Evolutionary conservation across 2,888 invertebrate species (phyloP).

Genomic region (Dolichopus griseipennis): DNA sequence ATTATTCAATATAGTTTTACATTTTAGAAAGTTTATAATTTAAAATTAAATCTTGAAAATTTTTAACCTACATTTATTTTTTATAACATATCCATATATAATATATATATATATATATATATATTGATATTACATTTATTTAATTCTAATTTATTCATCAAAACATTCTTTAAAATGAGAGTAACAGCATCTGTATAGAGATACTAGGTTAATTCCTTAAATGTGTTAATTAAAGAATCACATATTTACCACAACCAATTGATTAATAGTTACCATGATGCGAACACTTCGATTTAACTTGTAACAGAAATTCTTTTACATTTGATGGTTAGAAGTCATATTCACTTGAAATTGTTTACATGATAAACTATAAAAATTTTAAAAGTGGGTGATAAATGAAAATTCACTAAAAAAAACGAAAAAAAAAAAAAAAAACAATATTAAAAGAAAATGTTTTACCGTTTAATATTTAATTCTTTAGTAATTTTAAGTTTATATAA

Average conservation of each 20-base stretch:
- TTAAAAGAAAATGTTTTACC: background rate
- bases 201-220: background rate
- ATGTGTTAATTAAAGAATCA: background rate
- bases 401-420: background rate
- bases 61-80: background rate
- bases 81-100: background rate
- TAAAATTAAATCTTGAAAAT: too few species aligned
- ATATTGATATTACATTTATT: background rate
- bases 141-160: background rate
- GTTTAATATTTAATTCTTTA: background rate
- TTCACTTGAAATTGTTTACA: background rate
- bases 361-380: background rate
- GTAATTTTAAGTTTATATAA: background rate
- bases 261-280: too few species aligned
- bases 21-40: too few species aligned
- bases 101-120: too few species aligned
- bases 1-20: too few species aligned
- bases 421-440: background rate
- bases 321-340: background rate
- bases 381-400: background rate
- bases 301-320: background rate
- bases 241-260: background rate
- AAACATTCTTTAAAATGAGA: background rate
- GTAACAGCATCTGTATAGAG: background rate
- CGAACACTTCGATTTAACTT: too few species aligned